phyloP scores from a whole-genome alignment of 1,140 invertebrate species.

The Colletes latitarsis region DNA sequence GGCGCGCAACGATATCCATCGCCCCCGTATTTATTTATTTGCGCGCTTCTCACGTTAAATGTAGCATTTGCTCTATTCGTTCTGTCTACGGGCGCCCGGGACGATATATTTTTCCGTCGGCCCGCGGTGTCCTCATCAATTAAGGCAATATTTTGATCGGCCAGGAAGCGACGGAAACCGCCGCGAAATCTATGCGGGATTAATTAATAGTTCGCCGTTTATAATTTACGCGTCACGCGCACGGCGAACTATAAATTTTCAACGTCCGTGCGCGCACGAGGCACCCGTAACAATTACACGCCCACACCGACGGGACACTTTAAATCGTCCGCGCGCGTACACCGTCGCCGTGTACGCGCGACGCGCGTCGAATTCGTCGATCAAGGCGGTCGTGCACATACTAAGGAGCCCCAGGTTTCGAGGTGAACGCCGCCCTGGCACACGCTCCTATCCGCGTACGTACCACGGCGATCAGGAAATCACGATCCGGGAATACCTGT shows the following conservation, averaged over 20 bases:
- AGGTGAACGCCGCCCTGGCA: slow-evolving; percentile 38
- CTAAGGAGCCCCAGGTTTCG: slow-evolving; percentile 55
- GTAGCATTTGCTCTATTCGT: slow-evolving; percentile 46
- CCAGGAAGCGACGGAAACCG: slow-evolving; percentile 38
- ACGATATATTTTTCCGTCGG: slow-evolving; percentile 32
- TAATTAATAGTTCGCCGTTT: slow-evolving; percentile 49
- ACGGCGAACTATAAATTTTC: slow-evolving; percentile 45
- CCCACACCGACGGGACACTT: slow-evolving; percentile 30
- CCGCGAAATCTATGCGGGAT: slow-evolving; percentile 54
- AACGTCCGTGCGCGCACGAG: slow-evolving; percentile 21
- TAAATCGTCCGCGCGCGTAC: slow-evolving; percentile 35
- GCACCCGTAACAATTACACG: slow-evolving; percentile 42
- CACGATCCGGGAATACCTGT: slow-evolving; percentile 64
- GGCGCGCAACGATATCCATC: slow-evolving; percentile 27
- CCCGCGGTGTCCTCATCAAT: slow-evolving; percentile 36
- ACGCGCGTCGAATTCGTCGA: slow-evolving; percentile 46
- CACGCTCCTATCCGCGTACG: slow-evolving; percentile 29
- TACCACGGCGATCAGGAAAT: slow-evolving; percentile 65
- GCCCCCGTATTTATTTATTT: slow-evolving; percentile 43
- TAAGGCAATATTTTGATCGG: slow-evolving; percentile 49
- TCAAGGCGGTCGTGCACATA: slow-evolving; percentile 62
- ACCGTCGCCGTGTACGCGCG: slow-evolving; percentile 25
- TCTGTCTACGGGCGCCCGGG: neutral
- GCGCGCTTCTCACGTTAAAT: slow-evolving; percentile 44
- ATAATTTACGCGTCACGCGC: slow-evolving; percentile 50